These are phyloP conservation scores for Lepidotrigona ventralis DNA, from an alignment of 1,140 invertebrate genomes.

Conservation along the genomic window DNA sequence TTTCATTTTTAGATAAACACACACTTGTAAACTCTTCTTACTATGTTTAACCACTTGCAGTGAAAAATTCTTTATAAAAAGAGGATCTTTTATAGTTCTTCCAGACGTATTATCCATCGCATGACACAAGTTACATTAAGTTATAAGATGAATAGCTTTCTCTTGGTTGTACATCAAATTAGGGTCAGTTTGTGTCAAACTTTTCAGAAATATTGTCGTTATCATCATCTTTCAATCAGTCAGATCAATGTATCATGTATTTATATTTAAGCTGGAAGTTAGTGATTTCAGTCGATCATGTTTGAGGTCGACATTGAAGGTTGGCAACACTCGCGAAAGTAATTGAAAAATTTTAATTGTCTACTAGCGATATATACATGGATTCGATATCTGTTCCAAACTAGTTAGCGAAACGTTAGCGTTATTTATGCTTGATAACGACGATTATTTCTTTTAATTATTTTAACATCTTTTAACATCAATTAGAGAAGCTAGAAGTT, in stretches of 20 bases:
- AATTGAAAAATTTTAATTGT: not conserved
- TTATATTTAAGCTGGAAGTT: no score
- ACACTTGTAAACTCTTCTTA: not conserved
- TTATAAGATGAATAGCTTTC: constrained; percentile 13
- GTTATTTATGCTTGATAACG: not conserved
- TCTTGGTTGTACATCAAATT: constrained; percentile 2
- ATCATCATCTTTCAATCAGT: not conserved
- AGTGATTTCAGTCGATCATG: not conserved
- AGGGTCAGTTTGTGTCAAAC: constrained; percentile 3
- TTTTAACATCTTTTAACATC: no score
- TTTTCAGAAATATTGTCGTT: not conserved
- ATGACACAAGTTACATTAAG: not conserved
- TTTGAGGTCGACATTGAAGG: not conserved
- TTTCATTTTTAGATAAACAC: not conserved
- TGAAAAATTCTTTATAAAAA: no score
- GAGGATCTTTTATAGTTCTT: not conserved
- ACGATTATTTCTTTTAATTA: not conserved
- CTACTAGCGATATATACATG: not conserved
- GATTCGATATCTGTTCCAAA: not conserved
- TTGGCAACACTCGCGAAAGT: not conserved
- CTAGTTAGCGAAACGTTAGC: not conserved
- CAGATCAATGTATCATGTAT: no score
- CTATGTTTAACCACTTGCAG: not conserved
- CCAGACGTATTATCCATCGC: not conserved
- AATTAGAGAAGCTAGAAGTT: not conserved